Evolutionary conservation across 2,113 vertebrate species (phyloP), one percentile per base, ranked within the genome.

Genomic region (Aplodontia rufa): DNA sequence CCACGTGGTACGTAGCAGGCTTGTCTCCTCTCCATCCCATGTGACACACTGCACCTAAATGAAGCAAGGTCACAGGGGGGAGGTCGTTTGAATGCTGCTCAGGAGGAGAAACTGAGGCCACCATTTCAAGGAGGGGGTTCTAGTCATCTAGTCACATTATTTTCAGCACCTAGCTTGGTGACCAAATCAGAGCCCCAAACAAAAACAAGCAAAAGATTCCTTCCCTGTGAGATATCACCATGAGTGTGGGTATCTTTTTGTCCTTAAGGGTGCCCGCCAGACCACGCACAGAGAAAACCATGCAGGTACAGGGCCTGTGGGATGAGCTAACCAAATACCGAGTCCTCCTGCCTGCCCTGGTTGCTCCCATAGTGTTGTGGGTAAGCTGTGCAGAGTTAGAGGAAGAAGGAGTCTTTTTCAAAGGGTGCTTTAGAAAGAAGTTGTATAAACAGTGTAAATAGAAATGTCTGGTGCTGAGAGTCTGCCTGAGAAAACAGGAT

Each of bases 151-250:
- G 9, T 81, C 20, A 47, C 11, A 16, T 64, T 19, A 71, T 75
- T 87, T 83, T 76, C 69, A 93, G 76, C 80, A 68, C 62, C 64
- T 75, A 35, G 35, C n/a, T 93, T 95, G n/a, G 68, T 69, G 66
- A 45, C 42, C 22, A 71, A 62, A 64, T 69, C 71, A 92, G 87
- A n/a, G 22, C 11, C 30, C 24, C 16, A 78, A 58, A 83, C 32
- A 95, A 76, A 72, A 76, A 9, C 28, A 88, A 80, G 69, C 58
- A 93, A 30, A 91, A 74, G 49, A 47, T 49, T 40, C 35, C 68
- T 79, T 79, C 24, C 66, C 53, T 24, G 37, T 82, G 58, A 87
- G 81, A 40, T 24, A 62, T 19, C 2, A 2, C 2, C 51, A 12
- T 82, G 66, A 55, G 49, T 47, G n/a, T 47, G 16, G 19, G 16